These are phyloP conservation scores for Cephus spinipes DNA, from an alignment of 2,888 invertebrate genomes.

Conservation along the genomic window DNA sequence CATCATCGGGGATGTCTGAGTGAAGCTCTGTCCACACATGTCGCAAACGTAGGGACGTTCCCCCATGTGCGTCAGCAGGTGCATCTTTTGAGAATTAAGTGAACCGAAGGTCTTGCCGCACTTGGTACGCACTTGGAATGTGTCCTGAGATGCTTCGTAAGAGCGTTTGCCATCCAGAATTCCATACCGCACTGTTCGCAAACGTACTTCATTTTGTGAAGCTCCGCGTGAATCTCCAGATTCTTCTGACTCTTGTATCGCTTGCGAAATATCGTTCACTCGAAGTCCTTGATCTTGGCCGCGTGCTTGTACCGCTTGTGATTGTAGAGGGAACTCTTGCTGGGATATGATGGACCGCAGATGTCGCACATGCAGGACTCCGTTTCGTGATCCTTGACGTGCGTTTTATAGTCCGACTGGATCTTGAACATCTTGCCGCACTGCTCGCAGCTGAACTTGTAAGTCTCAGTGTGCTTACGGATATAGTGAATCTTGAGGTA, in stretches of 20 bases:
- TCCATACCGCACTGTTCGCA: constrained; percentile 22
- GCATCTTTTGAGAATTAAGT: constrained; percentile 18
- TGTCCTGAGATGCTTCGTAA: constrained; percentile 19
- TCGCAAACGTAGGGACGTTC: constrained; percentile 19
- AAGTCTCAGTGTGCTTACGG: constrained; percentile 10
- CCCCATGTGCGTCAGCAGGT: constrained; percentile 17
- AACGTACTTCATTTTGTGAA: constrained; percentile 17
- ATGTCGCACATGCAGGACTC: constrained; percentile 14
- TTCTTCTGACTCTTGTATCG: constrained; percentile 21
- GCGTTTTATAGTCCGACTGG: constrained; percentile 66
- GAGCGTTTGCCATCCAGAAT: constrained; percentile 12
- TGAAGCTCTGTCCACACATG: constrained; percentile 18
- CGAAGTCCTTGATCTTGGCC: constrained; percentile 16
- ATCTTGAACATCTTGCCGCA: constrained; percentile 68
- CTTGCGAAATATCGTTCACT: constrained; percentile 21
- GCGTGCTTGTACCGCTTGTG: constrained; percentile 20
- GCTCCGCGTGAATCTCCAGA: constrained; percentile 13
- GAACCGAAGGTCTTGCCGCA: constrained; percentile 19
- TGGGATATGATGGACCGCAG: constrained; percentile 16
- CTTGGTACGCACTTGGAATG: constrained; percentile 14
- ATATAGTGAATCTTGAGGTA: constrained; percentile 8
- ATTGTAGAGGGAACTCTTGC: constrained; percentile 17
- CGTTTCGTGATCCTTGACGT: constrained; percentile 53
- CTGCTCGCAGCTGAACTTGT: constrained; percentile 67
- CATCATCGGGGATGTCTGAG: constrained; percentile 19